Conservation (phyloP, 1,140 invertebrate genomes). For the Penaeus indicus region DNA sequence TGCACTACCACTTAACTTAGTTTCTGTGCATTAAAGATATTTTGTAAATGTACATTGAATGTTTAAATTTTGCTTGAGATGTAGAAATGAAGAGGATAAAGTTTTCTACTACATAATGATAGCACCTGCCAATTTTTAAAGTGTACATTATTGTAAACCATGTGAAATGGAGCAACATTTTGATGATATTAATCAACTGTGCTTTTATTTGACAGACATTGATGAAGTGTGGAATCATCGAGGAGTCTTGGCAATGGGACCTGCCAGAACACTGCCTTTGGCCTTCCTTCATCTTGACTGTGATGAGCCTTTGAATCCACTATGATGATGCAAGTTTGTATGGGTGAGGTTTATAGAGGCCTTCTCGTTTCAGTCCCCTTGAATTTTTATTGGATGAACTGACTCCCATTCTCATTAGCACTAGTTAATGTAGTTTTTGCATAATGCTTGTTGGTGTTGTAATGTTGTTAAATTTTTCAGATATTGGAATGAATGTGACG, state of each 20-base stretch:
- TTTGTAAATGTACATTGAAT: too few species aligned
- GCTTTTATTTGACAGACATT: conserved; percentile 77
- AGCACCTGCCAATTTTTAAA: too few species aligned
- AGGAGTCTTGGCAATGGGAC: conserved; percentile 85
- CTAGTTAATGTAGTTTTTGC: not conserved
- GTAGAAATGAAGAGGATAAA: too few species aligned
- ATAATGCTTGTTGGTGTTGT: conserved; percentile 32
- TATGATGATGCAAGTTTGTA: conserved; percentile 86
- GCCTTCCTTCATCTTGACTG: conserved; percentile 86
- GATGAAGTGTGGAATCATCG: conserved; percentile 90
- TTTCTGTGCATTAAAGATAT: too few species aligned
- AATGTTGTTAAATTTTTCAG: conserved; percentile 71
- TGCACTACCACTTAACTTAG: too few species aligned
- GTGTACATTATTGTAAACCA: too few species aligned
- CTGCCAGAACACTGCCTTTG: conserved; percentile 86
- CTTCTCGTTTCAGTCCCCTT: too few species aligned
- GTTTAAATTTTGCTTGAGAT: too few species aligned
- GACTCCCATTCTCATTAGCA: too few species aligned
- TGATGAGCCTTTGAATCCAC: conserved; percentile 82
- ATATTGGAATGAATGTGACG: conserved; percentile 88
- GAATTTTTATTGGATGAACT: too few species aligned
- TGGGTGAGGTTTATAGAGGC: conserved; percentile 75
- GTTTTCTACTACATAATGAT: too few species aligned
- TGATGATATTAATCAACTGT: not conserved
- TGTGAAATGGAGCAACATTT: too few species aligned